Base-by-base conservation (phyloP, 2,797 vertebrate genomes). In the Amphiprion clarkii region DNA sequence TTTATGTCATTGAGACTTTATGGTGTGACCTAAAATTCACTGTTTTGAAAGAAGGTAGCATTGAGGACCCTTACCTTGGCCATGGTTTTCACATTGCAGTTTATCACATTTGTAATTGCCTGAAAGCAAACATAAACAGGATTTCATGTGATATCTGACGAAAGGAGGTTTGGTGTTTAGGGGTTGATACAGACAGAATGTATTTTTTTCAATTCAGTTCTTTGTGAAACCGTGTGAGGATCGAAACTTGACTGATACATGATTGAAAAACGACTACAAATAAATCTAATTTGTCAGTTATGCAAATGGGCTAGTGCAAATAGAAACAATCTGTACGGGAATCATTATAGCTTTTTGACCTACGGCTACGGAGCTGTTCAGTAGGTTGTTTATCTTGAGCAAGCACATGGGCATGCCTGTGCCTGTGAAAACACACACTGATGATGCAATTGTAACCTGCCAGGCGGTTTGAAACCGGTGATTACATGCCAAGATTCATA, bases 81-180 rank as follows among this genome's bases (percentile, higher is more conserved):
- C 76, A 95, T 82, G 4, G 96, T 95, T 85, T 95, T 95, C 62
- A 97, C 78, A 55, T 97, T 98, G 90, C 96, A 97, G 59, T 95
- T 96, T 75, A 98, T 83, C n/a, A 96, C 61, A 17, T 88, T 85
- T 31, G 83, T 70, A 11, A 96, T 93, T 65, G 74, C 90, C 96
- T 98, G 90, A 65, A 93, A 93, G 44, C 3, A 86, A 19, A 79
- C 49, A 78, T 16, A 42, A 42, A 42, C 40, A 42, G 5, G 40
- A 42, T 42, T 13, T 13, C 3, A 16, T 42, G 40, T 16, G 14
- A 1, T 36, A 36, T 36, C 31, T 31, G 31, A 31, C 2, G 33
- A 36, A 36, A 36, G 44, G 21, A 5, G 5, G 12, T 27, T 25
- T 56, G 48, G 42, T 42, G 40, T 42, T 31, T 42, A 4, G 14